phyloP scores from a whole-genome alignment of 2,113 vertebrate species.

The Irena cyanogastra region DNA sequence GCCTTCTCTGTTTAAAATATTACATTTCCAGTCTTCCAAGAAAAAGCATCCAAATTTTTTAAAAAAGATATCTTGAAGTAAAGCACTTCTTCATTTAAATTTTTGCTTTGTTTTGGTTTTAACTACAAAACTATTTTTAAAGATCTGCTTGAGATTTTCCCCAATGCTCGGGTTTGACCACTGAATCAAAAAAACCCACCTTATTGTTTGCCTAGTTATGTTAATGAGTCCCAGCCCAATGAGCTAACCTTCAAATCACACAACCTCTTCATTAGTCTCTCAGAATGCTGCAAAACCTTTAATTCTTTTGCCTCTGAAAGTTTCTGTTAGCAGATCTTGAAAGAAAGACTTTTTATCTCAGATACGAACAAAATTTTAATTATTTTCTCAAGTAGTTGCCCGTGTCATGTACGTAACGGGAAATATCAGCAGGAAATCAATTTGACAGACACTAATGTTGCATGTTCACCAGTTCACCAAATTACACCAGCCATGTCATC shows the following conservation, averaged over 20 bases:
- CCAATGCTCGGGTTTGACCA: neutral
- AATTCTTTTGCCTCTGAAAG: slow-evolving; percentile 17
- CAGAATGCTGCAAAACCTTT: slow-evolving; percentile 10
- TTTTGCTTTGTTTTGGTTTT: neutral
- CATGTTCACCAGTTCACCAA: slow-evolving; percentile 6
- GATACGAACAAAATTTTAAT: neutral
- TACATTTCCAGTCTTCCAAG: neutral
- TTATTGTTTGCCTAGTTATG: slow-evolving; percentile 42
- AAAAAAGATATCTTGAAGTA: neutral
- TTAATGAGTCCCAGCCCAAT: slow-evolving; percentile 26
- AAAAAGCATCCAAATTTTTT: neutral
- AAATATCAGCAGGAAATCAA: slow-evolving; percentile 14
- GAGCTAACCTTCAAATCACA: slow-evolving; percentile 45
- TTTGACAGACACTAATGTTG: slow-evolving; percentile 30
- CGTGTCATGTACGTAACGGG: neutral
- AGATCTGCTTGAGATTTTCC: neutral
- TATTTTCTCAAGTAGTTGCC: slow-evolving; percentile 8
- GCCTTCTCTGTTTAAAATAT: neutral
- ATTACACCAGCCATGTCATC: neutral
- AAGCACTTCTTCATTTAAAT: neutral
- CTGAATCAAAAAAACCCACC: neutral
- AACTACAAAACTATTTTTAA: neutral
- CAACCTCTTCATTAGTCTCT: slow-evolving; percentile 25
- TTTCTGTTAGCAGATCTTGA: neutral
- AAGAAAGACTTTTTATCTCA: slow-evolving; percentile 6